Percentiles rank a stretch among this genome's conserved stretches.
Conservation (phyloP, 2,888 invertebrate species). For the Agrilus cyanescens region DNA sequence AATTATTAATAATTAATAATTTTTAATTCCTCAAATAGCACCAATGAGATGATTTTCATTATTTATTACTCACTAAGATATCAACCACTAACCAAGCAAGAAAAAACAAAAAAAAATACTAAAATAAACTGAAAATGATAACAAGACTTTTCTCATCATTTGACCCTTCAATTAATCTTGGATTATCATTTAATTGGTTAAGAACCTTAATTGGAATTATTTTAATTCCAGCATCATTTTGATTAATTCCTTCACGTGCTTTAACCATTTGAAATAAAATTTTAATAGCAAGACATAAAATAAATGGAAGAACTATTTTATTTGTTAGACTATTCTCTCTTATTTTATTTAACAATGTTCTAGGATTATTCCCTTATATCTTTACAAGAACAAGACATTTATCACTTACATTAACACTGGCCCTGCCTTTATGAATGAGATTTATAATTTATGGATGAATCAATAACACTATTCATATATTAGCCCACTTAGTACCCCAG, state of each 20-base stretch:
- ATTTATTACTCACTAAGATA: conserved; percentile 35
- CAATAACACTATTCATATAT: conserved; percentile 50
- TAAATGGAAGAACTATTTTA: conserved; percentile 41
- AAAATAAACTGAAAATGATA: conserved; percentile 49
- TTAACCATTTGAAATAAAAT: conserved; percentile 40
- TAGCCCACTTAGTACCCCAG: conserved; percentile 55
- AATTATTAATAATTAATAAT: conserved; percentile 48
- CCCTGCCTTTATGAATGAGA: conserved; percentile 50
- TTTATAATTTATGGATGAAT: conserved; percentile 55
- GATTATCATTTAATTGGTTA: conserved; percentile 47
- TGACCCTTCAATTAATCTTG: conserved; percentile 46
- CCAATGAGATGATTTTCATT: conserved; percentile 43
- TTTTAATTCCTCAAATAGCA: conserved; percentile 58
- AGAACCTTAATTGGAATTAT: conserved; percentile 42
- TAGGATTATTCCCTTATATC: conserved; percentile 59
- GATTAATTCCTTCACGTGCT: conserved; percentile 43
- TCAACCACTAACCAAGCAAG: conserved; percentile 25
- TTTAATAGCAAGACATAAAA: conserved; percentile 32
- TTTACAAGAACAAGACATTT: conserved; percentile 58
- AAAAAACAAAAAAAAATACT: conserved; percentile 23
- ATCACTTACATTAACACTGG: conserved; percentile 44
- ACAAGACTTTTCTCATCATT: conserved; percentile 55
- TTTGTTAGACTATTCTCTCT: conserved; percentile 46
- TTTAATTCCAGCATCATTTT: conserved; percentile 42
- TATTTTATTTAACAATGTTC: conserved; percentile 54